Conservation (phyloP, 2,888 invertebrate species). For the Cephus rjabovi region DNA sequence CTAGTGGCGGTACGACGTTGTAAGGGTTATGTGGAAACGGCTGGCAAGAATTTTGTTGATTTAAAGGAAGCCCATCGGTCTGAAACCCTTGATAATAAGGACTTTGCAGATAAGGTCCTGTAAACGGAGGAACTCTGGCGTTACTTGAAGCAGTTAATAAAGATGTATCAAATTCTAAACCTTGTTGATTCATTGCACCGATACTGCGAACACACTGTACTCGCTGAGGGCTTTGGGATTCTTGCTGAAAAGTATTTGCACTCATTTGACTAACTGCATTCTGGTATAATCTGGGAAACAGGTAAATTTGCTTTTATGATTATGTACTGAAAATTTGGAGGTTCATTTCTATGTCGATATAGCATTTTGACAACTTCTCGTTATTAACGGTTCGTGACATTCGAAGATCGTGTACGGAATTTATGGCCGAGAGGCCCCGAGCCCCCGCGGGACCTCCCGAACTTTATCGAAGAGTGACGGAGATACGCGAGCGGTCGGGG, state of each 20-base stretch:
- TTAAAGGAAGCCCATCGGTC: slow-evolving; percentile 26
- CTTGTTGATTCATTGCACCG: slow-evolving; percentile 5
- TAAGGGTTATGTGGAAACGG: slow-evolving; percentile 7
- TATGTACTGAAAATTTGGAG: neutral
- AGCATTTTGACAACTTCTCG: neutral
- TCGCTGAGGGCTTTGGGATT: slow-evolving; percentile 11
- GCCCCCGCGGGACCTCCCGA: no score
- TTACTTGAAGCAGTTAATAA: neutral
- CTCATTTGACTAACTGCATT: neutral
- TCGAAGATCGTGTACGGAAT: neutral
- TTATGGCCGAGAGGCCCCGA: no score
- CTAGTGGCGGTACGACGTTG: neutral
- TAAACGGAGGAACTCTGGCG: neutral
- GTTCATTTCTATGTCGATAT: neutral
- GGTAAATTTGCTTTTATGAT: neutral
- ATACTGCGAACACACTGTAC: slow-evolving; percentile 26
- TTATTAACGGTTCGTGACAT: neutral
- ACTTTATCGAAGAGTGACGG: no score
- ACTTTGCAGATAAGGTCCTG: slow-evolving; percentile 22
- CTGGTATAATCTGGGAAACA: neutral
- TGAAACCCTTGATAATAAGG: slow-evolving; percentile 31
- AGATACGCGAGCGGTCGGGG: no score
- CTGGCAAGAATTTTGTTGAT: slow-evolving; percentile 17
- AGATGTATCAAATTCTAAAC: neutral
- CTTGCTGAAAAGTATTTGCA: neutral